phyloP scores from a whole-genome alignment of 2,888 invertebrate genomes.

The Erebia epiphron region DNA sequence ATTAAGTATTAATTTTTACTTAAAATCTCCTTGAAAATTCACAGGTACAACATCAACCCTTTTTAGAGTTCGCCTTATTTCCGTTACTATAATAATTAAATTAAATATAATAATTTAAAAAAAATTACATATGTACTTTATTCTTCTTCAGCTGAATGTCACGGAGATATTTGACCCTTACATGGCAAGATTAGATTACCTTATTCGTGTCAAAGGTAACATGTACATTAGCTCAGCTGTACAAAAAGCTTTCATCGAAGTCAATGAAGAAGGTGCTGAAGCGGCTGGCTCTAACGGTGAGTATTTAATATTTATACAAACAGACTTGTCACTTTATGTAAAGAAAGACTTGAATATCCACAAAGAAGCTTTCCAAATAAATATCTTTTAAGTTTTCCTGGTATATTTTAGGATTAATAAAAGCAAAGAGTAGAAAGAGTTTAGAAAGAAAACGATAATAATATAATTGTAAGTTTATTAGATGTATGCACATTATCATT shows the following conservation, averaged over 20 bases:
- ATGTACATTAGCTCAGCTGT: constrained; percentile 85
- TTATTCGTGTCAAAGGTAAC: constrained; percentile 72
- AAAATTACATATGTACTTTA: neutral
- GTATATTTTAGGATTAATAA: neutral
- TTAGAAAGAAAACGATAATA: neutral
- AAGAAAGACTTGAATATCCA: neutral
- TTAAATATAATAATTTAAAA: too few species aligned
- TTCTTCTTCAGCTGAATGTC: constrained; percentile 41
- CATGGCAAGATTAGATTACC: constrained; percentile 84
- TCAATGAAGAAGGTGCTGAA: constrained; percentile 94
- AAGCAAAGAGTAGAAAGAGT: neutral
- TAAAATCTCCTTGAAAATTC: too few species aligned
- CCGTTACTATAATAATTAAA: too few species aligned
- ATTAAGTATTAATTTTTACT: neutral
- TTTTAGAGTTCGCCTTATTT: too few species aligned
- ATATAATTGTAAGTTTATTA: neutral
- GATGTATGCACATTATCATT: too few species aligned
- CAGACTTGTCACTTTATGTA: too few species aligned
- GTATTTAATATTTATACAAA: constrained; percentile 42
- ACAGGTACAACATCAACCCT: too few species aligned
- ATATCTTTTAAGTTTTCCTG: too few species aligned
- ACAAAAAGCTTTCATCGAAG: constrained; percentile 93
- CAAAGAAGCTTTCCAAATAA: neutral
- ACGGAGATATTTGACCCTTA: constrained; percentile 51
- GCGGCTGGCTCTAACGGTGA: constrained; percentile 92